A percentile compares a stretch with the other conserved stretches of the same genome.
Evolutionary conservation across 37 sponge, comb jelly and placozoan species (phyloP).

Genomic region (Theonella swinhoei): DNA sequence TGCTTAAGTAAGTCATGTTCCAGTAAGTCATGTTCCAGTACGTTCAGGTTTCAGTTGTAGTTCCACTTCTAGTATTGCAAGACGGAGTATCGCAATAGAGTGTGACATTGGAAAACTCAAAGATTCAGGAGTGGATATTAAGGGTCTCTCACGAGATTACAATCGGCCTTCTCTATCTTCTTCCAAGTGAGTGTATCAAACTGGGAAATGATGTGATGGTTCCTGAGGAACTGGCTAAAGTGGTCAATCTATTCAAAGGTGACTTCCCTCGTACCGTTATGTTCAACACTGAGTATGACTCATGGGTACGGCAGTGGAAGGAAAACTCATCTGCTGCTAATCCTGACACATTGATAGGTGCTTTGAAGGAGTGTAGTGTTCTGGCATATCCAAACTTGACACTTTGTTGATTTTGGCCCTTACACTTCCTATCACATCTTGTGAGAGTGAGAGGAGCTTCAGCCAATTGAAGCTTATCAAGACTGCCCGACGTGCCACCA

Average conservation of each 20-base stretch:
- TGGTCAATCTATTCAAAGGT: constrained; percentile 9
- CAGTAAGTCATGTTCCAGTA: background rate
- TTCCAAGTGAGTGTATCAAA: constrained; percentile 30
- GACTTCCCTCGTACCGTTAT: constrained; percentile 24
- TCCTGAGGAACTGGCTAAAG: constrained; percentile 23
- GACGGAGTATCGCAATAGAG: constrained; percentile 1
- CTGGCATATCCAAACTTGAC: constrained; percentile 12
- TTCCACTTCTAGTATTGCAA: background rate
- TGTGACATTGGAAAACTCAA: constrained; percentile 1
- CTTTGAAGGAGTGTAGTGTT: constrained; percentile 2
- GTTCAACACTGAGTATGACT: constrained; percentile 15
- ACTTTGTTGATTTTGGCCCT: constrained; percentile 4
- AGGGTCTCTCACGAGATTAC: background rate
- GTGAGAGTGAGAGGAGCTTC: too few relatives aligned
- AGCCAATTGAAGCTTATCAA: constrained; percentile 26
- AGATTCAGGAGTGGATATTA: background rate
- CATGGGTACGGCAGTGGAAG: constrained; percentile 32
- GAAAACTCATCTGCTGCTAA: background rate
- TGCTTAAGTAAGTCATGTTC: too few relatives aligned
- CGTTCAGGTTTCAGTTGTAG: background rate
- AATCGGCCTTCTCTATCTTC: constrained; percentile 32
- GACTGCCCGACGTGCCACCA: constrained; percentile 17
- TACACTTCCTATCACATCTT: too few relatives aligned
- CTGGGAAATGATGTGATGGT: background rate
- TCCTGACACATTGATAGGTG: constrained; percentile 3